Evolutionary conservation across 2,888 invertebrate genomes (phyloP), one percentile per base, ranked within the genome.

Genomic region (Dryobotodes eremita): DNA sequence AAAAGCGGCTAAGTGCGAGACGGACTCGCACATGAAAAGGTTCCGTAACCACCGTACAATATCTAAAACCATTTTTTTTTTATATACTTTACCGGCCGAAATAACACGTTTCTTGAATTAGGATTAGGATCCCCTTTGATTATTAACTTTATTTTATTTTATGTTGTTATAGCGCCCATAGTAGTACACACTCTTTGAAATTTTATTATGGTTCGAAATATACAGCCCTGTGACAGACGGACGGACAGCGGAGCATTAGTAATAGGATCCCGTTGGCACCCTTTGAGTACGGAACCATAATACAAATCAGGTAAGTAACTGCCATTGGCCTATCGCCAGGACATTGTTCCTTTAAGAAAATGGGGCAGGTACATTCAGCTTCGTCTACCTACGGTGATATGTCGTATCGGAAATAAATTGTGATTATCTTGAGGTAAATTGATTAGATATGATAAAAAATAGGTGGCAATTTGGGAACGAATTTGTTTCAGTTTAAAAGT

Each of bases 271-370:
- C 42, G n/a, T 42, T 46, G 10, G 17, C n/a, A 46, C 10, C 6
- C 20, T 20, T 42, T 4, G 10, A 36, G 5, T 46, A 66, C 46
- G 20, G 26, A 48, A 20, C 48, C 26, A 20, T 68, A 48, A 48
- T 48, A 55, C 26, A 66, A 83, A 65, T 2, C 23, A 61, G 13
- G 53, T 61, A 50, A 68, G 53, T 61, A 50, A 68, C n/a, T 71
- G 61, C n/a, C n/a, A 69, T 64, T 85, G 73, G 71, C 85, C 77
- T 69, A 46, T 53, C 5, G 68, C 50, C 69, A 82, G 74, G 83
- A 74, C 83, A 59, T 74, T 71, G 64, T 74, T 74, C 64, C 26
- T 57, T 69, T 46, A 50, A 23, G 23, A 57, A 66, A 3, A 36
- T 36, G 31, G 31, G 31, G 31, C n/a, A n/a, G n/a, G n/a, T n/a